Evolutionary conservation across 64 coral and sea anemone species (phyloP).

Genomic region (Platygyra sinensis): DNA sequence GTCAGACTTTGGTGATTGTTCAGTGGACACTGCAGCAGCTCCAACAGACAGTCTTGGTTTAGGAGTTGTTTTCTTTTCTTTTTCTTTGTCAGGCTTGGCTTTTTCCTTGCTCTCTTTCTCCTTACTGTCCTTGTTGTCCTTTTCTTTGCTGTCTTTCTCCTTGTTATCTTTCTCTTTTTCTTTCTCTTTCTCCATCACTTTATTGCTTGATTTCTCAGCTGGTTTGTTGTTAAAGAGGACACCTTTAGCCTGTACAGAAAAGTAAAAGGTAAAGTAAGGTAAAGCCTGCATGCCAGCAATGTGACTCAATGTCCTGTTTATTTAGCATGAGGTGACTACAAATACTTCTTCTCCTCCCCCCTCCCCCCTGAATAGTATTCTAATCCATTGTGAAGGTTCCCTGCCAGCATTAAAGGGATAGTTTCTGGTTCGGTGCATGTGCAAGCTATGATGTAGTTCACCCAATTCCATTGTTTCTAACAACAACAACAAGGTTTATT

Average conservation of each 20-base stretch:
- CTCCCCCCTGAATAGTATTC: too few species aligned
- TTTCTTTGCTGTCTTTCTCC: not conserved
- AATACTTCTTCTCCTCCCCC: too few species aligned
- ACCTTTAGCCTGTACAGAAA: conserved; percentile 38
- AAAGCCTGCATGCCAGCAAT: too few species aligned
- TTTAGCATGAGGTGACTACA: too few species aligned
- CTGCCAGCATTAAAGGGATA: too few species aligned
- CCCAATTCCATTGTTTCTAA: too few species aligned
- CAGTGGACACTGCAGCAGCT: not conserved
- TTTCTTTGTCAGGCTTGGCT: not conserved
- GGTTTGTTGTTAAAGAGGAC: conserved; percentile 56
- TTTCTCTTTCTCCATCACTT: not conserved
- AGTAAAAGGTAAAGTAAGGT: not conserved
- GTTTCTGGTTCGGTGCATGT: too few species aligned
- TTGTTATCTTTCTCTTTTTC: not conserved
- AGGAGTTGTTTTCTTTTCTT: conserved; percentile 25
- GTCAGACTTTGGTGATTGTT: conserved; percentile 16
- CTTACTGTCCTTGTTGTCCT: not conserved
- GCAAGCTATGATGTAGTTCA: too few species aligned
- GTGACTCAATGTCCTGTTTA: too few species aligned
- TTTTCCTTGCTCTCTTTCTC: not conserved
- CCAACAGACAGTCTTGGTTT: conserved; percentile 39
- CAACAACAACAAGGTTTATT: too few species aligned
- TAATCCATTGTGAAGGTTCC: too few species aligned
- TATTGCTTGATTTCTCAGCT: not conserved